Evolutionary conservation across 1,140 invertebrate species (phyloP), one percentile per base, ranked within the genome.

Genomic region (Phortica variegata): DNA sequence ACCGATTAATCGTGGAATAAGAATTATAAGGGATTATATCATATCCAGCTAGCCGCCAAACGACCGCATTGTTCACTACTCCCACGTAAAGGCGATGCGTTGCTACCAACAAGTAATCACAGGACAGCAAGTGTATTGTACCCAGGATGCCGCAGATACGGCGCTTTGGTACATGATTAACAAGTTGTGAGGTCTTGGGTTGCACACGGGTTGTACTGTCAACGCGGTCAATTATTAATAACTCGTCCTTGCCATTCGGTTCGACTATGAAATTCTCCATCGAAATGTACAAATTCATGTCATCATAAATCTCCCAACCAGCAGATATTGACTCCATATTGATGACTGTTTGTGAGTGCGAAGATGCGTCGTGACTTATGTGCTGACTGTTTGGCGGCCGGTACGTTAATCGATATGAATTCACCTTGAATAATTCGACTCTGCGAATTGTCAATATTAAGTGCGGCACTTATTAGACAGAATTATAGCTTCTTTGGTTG

Each of bases 91-190:
- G 80, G 47, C 89, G 85, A 58, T 89, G 86, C 15, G 93, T 96
- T 40, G 95, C 91, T 1, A 98, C 87, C 49, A 98, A 82, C 15
- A 99, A 80, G 73, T 97, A 95, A 39, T 87, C 83, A 43, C 93
- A 93, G 51, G 90, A 87, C 26, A 97, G 78, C 0, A 98, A 79
- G 49, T 85, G 83, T 40, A 97, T 88, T 31, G 87, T 87, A 12
- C 95, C 95, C 15, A 97, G 75, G 39, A 98, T 84, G 3, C 95
- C 95, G 82, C 87, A 93, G 52, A 98, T 91, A 51, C 85, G 82
- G 51, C 85, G 84, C 32, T 82, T 84, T 29, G 81, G 81, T 17
- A 82, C 52, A 10, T 54, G 45, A 37, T 63, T 65, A 10, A 39
- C 38, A 31, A 77, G 15, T 26, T 72, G 71, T 18, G 58, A 45